Conservation (phyloP, 2,888 invertebrate species). For the Drosophila cognata region DNA sequence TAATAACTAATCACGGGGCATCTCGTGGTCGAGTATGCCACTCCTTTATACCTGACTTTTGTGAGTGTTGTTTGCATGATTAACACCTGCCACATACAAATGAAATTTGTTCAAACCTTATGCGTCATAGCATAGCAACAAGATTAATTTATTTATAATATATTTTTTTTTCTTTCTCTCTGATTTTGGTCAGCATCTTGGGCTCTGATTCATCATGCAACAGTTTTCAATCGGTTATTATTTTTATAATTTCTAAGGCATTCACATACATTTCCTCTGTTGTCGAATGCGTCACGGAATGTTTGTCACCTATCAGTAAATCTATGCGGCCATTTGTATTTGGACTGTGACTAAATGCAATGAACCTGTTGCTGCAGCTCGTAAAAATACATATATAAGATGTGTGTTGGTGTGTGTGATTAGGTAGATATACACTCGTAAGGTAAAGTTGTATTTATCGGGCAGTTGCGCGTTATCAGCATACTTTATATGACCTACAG, state of each 20-base stretch:
- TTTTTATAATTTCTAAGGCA: constrained; percentile 11
- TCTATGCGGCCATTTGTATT: constrained; percentile 31
- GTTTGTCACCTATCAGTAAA: constrained; percentile 58
- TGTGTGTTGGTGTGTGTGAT: neutral
- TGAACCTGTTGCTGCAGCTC: constrained; percentile 65
- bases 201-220: constrained; percentile 43
- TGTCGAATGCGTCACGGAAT: constrained; percentile 50
- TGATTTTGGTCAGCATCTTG: constrained; percentile 40
- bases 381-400: constrained; percentile 12
- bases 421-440: neutral
- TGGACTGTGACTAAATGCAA: constrained; percentile 69
- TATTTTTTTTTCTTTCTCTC: neutral
- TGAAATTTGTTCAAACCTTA: constrained; percentile 45
- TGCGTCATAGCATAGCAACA: constrained; percentile 39
- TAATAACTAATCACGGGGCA: neutral
- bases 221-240: neutral
- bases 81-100: constrained; percentile 42
- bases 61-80: constrained; percentile 41
- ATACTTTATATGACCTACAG: constrained; percentile 22
- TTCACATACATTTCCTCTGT: constrained; percentile 29
- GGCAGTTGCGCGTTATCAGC: constrained; percentile 33
- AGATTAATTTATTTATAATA: neutral
- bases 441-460: constrained; percentile 37
- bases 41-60: neutral
- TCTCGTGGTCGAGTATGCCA: neutral